Evolutionary conservation across 2,113 vertebrate species (phyloP).

Genomic region (Madoqua kirkii): DNA sequence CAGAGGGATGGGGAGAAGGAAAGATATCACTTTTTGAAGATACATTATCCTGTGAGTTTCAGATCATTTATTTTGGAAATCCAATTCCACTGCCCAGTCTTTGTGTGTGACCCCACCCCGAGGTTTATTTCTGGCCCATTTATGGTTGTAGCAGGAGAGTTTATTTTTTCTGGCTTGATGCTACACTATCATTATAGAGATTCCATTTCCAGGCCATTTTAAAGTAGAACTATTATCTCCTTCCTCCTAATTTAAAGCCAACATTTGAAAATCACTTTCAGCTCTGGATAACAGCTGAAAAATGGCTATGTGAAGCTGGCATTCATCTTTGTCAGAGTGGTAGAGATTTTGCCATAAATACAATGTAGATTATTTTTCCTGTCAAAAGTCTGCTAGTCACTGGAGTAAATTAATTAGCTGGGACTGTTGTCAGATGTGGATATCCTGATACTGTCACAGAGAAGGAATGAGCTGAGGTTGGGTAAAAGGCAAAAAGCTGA

Average conservation of each 20-base stretch:
- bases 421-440: background rate
- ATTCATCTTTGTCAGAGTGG: constrained; percentile 19
- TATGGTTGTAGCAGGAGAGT: background rate
- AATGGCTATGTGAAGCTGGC: background rate
- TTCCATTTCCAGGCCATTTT: background rate
- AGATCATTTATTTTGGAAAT: constrained; percentile 22
- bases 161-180: constrained; percentile 22
- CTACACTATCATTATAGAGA: background rate
- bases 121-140: constrained; percentile 33
- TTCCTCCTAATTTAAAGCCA: constrained; percentile 23
- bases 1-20: background rate
- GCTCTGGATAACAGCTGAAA: background rate
- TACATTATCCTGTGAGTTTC: background rate
- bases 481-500: background rate
- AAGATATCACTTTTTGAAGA: background rate
- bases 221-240: constrained; percentile 4
- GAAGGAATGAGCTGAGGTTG: background rate
- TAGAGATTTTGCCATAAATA: constrained; percentile 17
- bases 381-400: background rate
- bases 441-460: background rate
- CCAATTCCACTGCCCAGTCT: background rate
- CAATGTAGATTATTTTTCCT: constrained; percentile 10
- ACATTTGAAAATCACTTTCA: constrained; percentile 46
- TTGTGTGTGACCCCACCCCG: fast-evolving
- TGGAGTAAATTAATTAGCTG: constrained; percentile 28